A percentile compares a stretch with the other conserved stretches of the same genome.
Conservation (phyloP, 2,113 vertebrate species). For the Motacilla tschutschensis region DNA sequence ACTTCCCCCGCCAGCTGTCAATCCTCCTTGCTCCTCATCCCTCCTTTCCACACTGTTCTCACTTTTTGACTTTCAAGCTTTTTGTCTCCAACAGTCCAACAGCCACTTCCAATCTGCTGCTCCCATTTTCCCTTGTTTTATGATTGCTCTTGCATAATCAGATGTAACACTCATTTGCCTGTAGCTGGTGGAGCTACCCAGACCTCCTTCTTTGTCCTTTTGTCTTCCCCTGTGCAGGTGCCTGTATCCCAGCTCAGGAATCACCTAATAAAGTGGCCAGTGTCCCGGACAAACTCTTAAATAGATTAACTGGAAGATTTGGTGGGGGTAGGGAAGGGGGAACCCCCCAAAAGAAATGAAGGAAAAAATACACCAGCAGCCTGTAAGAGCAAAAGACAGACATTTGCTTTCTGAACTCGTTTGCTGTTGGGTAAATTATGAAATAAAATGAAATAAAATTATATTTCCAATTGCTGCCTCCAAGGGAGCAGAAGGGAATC, state of each 20-base stretch:
- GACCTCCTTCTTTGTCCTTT: background rate
- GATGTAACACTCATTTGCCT: background rate
- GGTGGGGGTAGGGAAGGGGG: background rate
- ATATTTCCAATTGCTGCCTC: background rate
- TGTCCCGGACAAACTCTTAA: background rate
- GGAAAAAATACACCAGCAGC: background rate
- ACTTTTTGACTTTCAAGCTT: background rate
- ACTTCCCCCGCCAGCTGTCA: background rate
- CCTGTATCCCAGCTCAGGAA: background rate
- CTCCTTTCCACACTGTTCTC: background rate
- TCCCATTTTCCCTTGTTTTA: background rate
- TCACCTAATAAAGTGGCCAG: background rate
- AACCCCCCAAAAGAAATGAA: background rate
- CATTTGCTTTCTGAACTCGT: background rate
- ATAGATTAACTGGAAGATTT: background rate
- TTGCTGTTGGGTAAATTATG: background rate
- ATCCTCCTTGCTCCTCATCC: background rate
- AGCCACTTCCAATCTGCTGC: background rate
- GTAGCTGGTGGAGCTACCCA: background rate
- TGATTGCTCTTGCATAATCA: background rate
- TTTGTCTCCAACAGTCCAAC: background rate
- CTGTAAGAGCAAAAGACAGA: background rate
- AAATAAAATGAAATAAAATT: conserved; percentile 32
- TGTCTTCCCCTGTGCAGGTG: background rate
- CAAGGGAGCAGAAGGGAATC: background rate